Base-by-base conservation (phyloP, 2,113 vertebrate species). In the Otus sunia region DNA sequence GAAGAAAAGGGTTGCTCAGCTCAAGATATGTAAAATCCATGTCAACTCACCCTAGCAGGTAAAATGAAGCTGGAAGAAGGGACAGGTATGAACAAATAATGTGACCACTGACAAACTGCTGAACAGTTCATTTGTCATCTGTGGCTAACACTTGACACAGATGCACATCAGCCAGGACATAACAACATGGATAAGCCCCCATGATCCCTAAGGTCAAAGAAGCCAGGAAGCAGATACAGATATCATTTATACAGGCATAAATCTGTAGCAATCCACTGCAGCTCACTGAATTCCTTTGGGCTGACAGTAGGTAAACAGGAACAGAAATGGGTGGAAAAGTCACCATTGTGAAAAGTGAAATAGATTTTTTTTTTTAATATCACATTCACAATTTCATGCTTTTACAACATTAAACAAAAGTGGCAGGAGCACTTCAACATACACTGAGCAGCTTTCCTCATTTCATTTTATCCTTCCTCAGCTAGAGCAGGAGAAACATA, bases 151-250 rank as follows among this genome's bases (percentile, higher is more conserved):
- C 43, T 25, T 97, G 96, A 95, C 58, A 91, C 15, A 94, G 87
- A 53, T 53, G 19, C 58, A 73, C 86, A 91, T 77, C 73, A 82
- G 49, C 71, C 43, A 64, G 60, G 34, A 55, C 56, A 29, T 52
- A 96, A 39, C 47, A 88, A 72, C 49, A 74, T 11, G 26, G 60
- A 2, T 12, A 77, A 90, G 21, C 37, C 10, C 37, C 27, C 69
- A 16, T 66, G 72, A 88, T 91, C 84, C 73, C 83, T 66, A 84
- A 97, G 78, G 95, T 84, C 77, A 90, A 80, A 83, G 85, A 94
- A 96, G 52, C 76, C 88, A 96, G 25, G 50, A 50, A 58, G 17
- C 41, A 83, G 59, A 83, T 30, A 58, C 29, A 80, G 12, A 25
- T 77, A 15, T 60, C 12, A 8, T 30, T 91, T 71, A 47, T 9